Evolutionary conservation across 2,113 vertebrate genomes (phyloP).

Genomic region (Embiotoca jacksoni): DNA sequence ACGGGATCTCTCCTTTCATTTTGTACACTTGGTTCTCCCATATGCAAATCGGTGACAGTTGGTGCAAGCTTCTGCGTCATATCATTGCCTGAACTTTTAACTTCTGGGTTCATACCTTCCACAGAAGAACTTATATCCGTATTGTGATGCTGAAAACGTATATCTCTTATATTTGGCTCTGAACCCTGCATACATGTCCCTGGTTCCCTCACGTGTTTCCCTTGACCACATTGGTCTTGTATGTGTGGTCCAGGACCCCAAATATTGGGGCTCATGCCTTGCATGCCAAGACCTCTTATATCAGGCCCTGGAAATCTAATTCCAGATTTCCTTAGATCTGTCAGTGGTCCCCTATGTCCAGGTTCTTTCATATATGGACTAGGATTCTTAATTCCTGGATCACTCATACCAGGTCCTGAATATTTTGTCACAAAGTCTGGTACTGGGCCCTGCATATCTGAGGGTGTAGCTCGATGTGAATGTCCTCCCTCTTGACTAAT

Average conservation of each 20-base stretch:
- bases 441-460: neutral
- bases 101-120: too few relatives aligned
- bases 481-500: constrained; percentile 7
- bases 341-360: neutral
- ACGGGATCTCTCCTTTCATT: constrained; percentile 14
- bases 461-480: neutral
- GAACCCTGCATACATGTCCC: neutral
- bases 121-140: neutral
- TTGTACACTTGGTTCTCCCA: constrained; percentile 1
- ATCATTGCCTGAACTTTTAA: neutral
- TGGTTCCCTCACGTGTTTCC: neutral
- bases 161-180: neutral
- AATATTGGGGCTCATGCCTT: neutral
- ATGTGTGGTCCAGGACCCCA: constrained; percentile 15
- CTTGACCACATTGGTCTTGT: neutral
- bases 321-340: constrained; percentile 1
- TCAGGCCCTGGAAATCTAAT: too few relatives aligned
- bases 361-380: constrained; percentile 14
- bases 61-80: constrained; percentile 15
- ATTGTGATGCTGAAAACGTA: constrained; percentile 2
- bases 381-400: neutral
- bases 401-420: neutral
- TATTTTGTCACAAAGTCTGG: too few relatives aligned
- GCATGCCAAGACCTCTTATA: constrained; percentile 1
- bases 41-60: constrained; percentile 5